Evolutionary conservation across 2,888 invertebrate genomes (phyloP).

Genomic region (Hydrotaea cyrtoneurina): DNA sequence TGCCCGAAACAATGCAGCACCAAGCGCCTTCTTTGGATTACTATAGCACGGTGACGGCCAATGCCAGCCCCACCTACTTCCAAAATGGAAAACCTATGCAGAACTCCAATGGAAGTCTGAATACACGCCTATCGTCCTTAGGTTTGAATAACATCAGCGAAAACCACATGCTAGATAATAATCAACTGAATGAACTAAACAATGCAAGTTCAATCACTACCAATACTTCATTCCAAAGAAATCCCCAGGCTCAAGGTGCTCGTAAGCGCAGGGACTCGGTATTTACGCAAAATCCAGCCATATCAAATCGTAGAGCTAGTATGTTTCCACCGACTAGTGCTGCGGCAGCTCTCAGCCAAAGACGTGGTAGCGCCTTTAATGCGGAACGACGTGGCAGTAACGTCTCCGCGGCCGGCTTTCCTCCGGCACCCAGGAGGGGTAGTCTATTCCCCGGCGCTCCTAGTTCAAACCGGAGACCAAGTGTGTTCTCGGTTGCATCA

Average conservation of each 20-base stretch:
- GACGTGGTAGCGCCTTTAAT: constrained; percentile 74
- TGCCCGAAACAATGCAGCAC: constrained; percentile 74
- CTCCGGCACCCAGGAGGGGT: constrained; percentile 72
- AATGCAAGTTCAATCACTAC: constrained; percentile 5
- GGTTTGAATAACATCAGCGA: constrained; percentile 32
- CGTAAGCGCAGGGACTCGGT: constrained; percentile 76
- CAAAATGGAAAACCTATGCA: constrained; percentile 70
- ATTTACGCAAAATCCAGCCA: constrained; percentile 77
- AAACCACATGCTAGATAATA: constrained; percentile 20
- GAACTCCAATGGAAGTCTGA: constrained; percentile 64
- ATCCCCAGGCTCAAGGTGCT: constrained; percentile 50
- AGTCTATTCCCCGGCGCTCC: constrained; percentile 74
- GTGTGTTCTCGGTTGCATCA: constrained; percentile 78
- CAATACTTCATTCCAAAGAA: constrained; percentile 74
- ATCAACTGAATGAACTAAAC: constrained; percentile 37
- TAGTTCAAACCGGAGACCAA: constrained; percentile 74
- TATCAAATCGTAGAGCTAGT: constrained; percentile 75
- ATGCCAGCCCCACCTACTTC: constrained; percentile 71
- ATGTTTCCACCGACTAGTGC: constrained; percentile 73
- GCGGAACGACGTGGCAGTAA: constrained; percentile 67
- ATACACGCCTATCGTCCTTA: constrained; percentile 51
- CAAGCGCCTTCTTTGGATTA: constrained; percentile 71
- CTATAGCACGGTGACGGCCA: constrained; percentile 76
- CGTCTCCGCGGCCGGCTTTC: constrained; percentile 68
- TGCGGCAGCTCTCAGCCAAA: constrained; percentile 71